These are phyloP conservation scores for Artemia sp. DNA, from an alignment of 2,888 invertebrate genomes.

Conservation along the genomic window DNA sequence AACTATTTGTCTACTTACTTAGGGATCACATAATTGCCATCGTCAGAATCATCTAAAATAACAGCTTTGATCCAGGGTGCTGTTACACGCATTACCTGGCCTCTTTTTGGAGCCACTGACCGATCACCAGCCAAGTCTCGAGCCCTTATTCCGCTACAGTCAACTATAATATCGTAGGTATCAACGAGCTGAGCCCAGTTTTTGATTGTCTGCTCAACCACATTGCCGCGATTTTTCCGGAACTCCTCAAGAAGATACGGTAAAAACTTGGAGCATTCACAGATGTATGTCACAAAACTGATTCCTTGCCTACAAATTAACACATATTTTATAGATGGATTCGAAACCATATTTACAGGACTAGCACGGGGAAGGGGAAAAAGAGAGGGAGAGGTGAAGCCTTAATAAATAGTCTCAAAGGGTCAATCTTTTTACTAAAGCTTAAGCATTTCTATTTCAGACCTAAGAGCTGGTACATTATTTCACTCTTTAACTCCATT, in stretches of 20 bases:
- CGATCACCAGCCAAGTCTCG: constrained; percentile 44
- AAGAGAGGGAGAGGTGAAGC: too few relatives aligned
- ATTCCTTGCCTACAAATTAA: constrained; percentile 36
- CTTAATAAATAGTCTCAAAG: too few relatives aligned
- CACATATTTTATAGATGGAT: neutral
- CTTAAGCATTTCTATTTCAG: too few relatives aligned
- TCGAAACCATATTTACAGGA: too few relatives aligned
- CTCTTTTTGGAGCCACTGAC: constrained; percentile 47
- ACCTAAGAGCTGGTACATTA: too few relatives aligned
- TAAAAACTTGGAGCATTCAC: constrained; percentile 46
- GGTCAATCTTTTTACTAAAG: too few relatives aligned
- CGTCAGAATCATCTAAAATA: constrained; percentile 42
- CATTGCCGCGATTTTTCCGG: constrained; percentile 40
- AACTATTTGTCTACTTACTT: constrained; percentile 39
- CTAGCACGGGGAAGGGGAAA: too few relatives aligned
- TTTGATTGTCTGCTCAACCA: constrained; percentile 37
- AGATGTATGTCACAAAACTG: constrained; percentile 47
- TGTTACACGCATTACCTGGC: constrained; percentile 50
- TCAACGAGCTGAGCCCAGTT: constrained; percentile 37
- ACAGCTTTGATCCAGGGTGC: constrained; percentile 49
- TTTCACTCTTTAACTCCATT: too few relatives aligned
- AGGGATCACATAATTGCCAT: constrained; percentile 54
- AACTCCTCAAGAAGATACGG: constrained; percentile 49
- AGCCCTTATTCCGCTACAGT: constrained; percentile 57
- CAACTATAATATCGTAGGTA: constrained; percentile 51